Evolutionary conservation across 2,888 invertebrate genomes (phyloP), one percentile per base, ranked within the genome.

Genomic region (Drosophila koepferae): DNA sequence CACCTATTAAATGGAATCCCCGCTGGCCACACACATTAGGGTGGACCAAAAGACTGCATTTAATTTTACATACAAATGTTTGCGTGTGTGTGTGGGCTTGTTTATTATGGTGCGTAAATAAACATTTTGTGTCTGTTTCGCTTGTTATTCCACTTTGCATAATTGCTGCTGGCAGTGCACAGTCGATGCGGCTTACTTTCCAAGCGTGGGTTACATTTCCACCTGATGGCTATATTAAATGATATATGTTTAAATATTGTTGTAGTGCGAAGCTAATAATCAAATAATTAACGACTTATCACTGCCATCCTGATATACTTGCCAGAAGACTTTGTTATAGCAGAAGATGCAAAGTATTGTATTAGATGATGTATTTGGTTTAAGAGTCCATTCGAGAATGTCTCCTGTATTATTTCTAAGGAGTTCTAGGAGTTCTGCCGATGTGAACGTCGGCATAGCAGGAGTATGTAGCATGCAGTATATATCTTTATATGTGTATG

Each of bases 1-100:
- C 59, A 40, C 56, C 53, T 68, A 62, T 77, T 68, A 76, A 68
- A 46, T 49, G 43, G 36, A 59, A 55, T 61, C 51, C 80, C 77
- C 74, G 18, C 49, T 65, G 72, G 80, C 38, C 62, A 64, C 23
- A 53, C 51, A 49, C 40, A 53, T 63, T 41, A 55, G 66, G n/a
- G 58, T 53, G 59, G 31, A 36, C 48, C 16, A 53, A 63, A 43
- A 28, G 2, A 20, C 64, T 54, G 28, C 40, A 41, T 60, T 54
- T 28, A n/a, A 14, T 60, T 48, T 16, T 40, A 10, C 3, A 10
- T 10, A 40, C 28, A 28, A 6, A 28, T 34, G 34, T 34, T 34
- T 8, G n/a, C n/a, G n/a, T 44, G 1, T 36, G 9, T 41, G 31
- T 31, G 18, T 31, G 20, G 16, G 38, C 4, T 8, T 10, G 9